Evolutionary conservation across 2,797 vertebrate species (phyloP).

Genomic region (Microctenopoma stevenorrisi): DNA sequence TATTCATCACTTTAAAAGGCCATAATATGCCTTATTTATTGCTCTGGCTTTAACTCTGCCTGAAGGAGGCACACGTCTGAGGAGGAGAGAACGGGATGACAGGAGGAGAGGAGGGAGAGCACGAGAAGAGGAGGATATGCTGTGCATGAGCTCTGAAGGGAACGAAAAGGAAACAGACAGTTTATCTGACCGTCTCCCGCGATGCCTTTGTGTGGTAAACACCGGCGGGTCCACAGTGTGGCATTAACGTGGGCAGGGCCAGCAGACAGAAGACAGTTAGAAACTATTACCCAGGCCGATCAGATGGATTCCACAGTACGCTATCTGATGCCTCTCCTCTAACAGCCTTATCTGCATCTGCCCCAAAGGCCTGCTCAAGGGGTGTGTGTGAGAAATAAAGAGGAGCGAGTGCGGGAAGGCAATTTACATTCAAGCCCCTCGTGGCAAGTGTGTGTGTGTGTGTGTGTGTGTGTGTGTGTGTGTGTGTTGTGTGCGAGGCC

Average conservation of each 20-base stretch:
- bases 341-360: slow-evolving; percentile 70
- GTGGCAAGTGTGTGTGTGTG: slow-evolving; percentile 42
- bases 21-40: slow-evolving; percentile 85
- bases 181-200: slow-evolving; percentile 78
- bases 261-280: slow-evolving; percentile 63
- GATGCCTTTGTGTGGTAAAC: slow-evolving; percentile 73
- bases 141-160: slow-evolving; percentile 45
- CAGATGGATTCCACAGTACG: slow-evolving; percentile 59
- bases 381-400: slow-evolving; percentile 50
- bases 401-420: slow-evolving; percentile 49
- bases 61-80: slow-evolving; percentile 62
- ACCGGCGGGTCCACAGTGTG: slow-evolving; percentile 45
- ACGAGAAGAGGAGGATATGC: slow-evolving; percentile 9
- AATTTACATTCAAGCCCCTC: slow-evolving; percentile 71
- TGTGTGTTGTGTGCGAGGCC: slow-evolving; percentile 2
- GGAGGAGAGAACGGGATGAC: slow-evolving; percentile 48
- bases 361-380: slow-evolving; percentile 64
- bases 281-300: slow-evolving; percentile 57
- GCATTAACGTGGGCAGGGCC: slow-evolving; percentile 63
- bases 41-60: slow-evolving; percentile 66
- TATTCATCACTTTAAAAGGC: slow-evolving; percentile 85
- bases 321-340: slow-evolving; percentile 69
- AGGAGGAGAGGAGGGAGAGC: slow-evolving; percentile 24
- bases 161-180: slow-evolving; percentile 72
- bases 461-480: slow-evolving; percentile 17